phyloP scores from a whole-genome alignment of 1,140 invertebrate genomes.

The Tigriopus japonicus region DNA sequence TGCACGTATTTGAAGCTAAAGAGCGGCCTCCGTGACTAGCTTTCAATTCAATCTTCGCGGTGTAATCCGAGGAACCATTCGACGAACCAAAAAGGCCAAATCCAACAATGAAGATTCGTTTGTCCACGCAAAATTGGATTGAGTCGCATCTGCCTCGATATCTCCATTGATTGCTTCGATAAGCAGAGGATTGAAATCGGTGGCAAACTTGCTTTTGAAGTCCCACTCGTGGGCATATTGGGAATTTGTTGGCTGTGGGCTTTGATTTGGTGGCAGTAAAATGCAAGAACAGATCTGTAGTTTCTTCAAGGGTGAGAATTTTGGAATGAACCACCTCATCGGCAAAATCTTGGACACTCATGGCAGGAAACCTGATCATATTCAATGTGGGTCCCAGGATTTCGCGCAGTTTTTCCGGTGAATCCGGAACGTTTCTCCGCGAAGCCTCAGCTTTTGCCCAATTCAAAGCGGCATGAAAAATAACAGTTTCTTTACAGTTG shows the following conservation, averaged over 20 bases:
- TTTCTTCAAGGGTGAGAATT: conserved; percentile 68
- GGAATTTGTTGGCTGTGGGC: conserved; percentile 50
- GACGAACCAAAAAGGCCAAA: conserved; percentile 81
- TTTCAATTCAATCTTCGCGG: conserved; percentile 12
- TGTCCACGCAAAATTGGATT: conserved; percentile 80
- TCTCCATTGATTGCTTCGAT: conserved; percentile 85
- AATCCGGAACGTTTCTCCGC: conserved; percentile 34
- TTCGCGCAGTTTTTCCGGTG: conserved; percentile 3
- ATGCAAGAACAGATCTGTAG: conserved; percentile 75
- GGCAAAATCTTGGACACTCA: conserved; percentile 74
- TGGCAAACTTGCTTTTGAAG: conserved; percentile 53
- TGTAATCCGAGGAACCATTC: conserved; percentile 68
- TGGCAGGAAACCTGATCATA: conserved; percentile 68
- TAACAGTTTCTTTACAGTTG: conserved; percentile 71
- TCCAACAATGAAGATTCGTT: conserved; percentile 74
- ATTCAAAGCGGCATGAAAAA: conserved; percentile 69
- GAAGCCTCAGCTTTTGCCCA: conserved; percentile 65
- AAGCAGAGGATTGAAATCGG: conserved; percentile 84
- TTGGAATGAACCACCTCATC: conserved; percentile 51
- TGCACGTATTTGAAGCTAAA: conserved; percentile 67
- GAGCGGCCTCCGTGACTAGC: conserved; percentile 31
- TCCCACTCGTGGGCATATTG: conserved; percentile 38
- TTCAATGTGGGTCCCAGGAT: conserved; percentile 51
- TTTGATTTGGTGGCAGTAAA: conserved; percentile 30
- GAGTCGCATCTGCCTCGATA: conserved; percentile 76